Conservation (phyloP, 2,797 vertebrate species). For the Selene dorsalis region DNA sequence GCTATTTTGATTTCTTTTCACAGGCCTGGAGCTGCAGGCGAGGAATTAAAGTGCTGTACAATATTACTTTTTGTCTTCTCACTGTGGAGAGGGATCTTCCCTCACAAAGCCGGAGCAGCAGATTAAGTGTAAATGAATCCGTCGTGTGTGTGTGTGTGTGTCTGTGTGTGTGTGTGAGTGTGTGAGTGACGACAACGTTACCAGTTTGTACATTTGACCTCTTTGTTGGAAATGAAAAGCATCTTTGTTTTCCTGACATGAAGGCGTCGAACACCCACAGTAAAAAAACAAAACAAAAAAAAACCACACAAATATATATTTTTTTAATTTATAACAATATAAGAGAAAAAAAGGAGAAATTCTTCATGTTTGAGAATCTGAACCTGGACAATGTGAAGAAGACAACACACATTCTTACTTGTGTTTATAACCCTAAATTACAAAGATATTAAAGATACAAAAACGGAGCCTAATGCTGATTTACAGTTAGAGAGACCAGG, state of each 20-base stretch:
- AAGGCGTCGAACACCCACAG: neutral
- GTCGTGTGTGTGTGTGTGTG: constrained; percentile 8
- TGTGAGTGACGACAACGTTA: constrained; percentile 13
- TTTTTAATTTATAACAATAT: neutral
- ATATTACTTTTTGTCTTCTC: constrained; percentile 60
- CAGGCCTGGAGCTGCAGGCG: constrained; percentile 43
- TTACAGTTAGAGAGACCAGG: no score
- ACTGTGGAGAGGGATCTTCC: constrained; percentile 52
- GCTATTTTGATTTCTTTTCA: constrained; percentile 63
- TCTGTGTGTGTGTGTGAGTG: no score
- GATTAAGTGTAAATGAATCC: constrained; percentile 34
- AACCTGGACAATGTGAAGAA: no score
- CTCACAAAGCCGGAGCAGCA: constrained; percentile 52
- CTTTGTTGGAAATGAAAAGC: neutral
- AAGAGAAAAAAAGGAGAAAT: neutral
- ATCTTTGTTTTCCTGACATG: neutral
- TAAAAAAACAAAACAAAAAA: neutral
- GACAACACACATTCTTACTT: no score
- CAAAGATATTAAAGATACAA: no score
- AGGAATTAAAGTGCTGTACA: constrained; percentile 59
- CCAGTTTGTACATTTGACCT: constrained; percentile 24
- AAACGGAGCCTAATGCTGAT: no score
- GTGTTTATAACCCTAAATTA: no score
- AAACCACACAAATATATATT: no score
- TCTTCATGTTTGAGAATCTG: neutral